These are phyloP conservation scores for Austrolebias charrua DNA, from an alignment of 2,797 vertebrate genomes.

Conservation along the genomic window DNA sequence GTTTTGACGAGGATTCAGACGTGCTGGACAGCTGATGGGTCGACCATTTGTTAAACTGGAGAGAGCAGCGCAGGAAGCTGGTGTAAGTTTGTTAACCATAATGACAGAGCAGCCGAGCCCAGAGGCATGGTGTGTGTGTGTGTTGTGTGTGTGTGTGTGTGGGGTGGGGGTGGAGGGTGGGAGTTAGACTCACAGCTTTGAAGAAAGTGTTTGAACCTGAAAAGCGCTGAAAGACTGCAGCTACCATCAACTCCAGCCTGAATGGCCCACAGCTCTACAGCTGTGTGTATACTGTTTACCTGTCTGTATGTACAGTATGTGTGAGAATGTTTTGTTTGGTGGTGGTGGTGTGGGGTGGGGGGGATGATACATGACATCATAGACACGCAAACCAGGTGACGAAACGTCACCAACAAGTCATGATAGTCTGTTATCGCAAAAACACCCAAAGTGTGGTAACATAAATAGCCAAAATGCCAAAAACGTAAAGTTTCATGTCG, in stretches of 20 bases:
- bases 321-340: conserved; percentile 5
- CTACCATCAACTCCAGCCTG: conserved; percentile 47
- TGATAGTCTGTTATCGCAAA: conserved; percentile 13
- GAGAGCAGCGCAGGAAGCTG: conserved; percentile 69
- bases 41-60: conserved; percentile 60
- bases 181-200: conserved; percentile 60
- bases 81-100: conserved; percentile 67
- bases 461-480: background rate
- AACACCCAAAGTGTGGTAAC: background rate
- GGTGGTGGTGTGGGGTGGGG: conserved; percentile 14
- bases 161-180: conserved; percentile 1
- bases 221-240: conserved; percentile 66
- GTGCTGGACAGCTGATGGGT: conserved; percentile 56
- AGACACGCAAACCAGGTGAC: conserved; percentile 35
- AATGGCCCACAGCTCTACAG: conserved; percentile 55
- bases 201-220: conserved; percentile 69
- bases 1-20: conserved; percentile 55
- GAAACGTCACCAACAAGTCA: conserved; percentile 24
- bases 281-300: conserved; percentile 64
- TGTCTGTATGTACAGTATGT: conserved; percentile 21
- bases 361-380: conserved; percentile 27
- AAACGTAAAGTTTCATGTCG: background rate
- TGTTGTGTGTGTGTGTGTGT: conserved; percentile 22
- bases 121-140: conserved; percentile 46
- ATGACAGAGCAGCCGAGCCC: conserved; percentile 71